Evolutionary conservation across 1,140 invertebrate species (phyloP).

Genomic region (Lucilia sericata): DNA sequence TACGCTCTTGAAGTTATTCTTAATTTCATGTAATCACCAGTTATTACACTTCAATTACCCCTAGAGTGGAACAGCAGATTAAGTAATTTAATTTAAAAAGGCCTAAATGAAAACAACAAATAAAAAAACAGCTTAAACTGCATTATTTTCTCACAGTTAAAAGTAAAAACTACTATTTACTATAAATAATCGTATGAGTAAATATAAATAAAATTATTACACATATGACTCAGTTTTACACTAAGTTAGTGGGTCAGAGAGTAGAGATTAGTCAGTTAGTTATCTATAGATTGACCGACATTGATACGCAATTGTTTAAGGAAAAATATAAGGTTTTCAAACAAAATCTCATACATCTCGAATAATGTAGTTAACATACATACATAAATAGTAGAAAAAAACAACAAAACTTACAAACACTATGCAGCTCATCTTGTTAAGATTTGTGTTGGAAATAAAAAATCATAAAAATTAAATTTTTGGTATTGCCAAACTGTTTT

Average conservation of each 20-base stretch:
- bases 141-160: no score
- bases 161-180: no score
- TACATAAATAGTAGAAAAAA: not conserved
- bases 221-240: not conserved
- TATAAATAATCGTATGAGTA: no score
- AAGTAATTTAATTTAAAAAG: constrained; percentile 7
- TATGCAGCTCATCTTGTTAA: no score
- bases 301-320: constrained; percentile 10
- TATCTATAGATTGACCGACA: not conserved
- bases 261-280: not conserved
- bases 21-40: not conserved
- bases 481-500: constrained; percentile 5
- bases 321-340: not conserved
- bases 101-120: not conserved
- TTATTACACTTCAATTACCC: not conserved
- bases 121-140: no score
- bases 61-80: not conserved
- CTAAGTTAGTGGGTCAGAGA: not conserved
- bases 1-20: not conserved
- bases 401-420: not conserved
- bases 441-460: no score
- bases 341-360: no score
- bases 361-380: not conserved
- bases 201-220: no score
- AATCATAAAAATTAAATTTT: not conserved